phyloP scores from a whole-genome alignment of 2,888 invertebrate species.

The Acanthopleura granulata region DNA sequence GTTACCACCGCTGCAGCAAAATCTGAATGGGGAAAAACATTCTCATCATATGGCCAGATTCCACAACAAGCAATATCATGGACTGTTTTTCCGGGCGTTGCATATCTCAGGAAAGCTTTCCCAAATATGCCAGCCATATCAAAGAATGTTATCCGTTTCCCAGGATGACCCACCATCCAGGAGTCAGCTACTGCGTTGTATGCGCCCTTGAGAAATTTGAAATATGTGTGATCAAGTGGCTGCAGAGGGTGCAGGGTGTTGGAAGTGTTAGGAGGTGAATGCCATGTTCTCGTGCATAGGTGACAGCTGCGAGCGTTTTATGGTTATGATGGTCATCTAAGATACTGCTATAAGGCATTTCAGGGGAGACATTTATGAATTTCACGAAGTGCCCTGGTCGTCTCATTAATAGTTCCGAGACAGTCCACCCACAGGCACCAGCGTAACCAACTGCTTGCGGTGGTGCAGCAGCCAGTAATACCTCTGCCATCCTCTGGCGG shows the following conservation, averaged over 20 bases:
- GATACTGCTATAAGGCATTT: constrained; percentile 53
- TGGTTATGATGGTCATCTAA: constrained; percentile 64
- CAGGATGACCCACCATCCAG: constrained; percentile 39
- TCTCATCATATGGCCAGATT: constrained; percentile 25
- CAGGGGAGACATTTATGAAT: constrained; percentile 39
- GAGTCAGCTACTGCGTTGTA: constrained; percentile 34
- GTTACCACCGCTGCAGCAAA: constrained; percentile 25
- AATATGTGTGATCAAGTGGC: constrained; percentile 44
- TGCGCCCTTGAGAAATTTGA: constrained; percentile 40
- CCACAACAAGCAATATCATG: constrained; percentile 26
- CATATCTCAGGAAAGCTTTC: constrained; percentile 34
- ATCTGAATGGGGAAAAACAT: constrained; percentile 32
- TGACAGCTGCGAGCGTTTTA: constrained; percentile 50
- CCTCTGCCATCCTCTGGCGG: constrained; percentile 50
- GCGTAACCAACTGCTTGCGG: constrained; percentile 50
- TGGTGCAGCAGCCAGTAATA: constrained; percentile 54
- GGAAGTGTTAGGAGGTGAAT: constrained; percentile 63
- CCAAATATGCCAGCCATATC: constrained; percentile 35
- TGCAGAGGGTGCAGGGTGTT: constrained; percentile 63
- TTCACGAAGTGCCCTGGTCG: constrained; percentile 67
- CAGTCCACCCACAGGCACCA: constrained; percentile 57
- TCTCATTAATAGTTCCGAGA: constrained; percentile 36
- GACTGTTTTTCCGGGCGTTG: constrained; percentile 25
- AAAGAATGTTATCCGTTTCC: constrained; percentile 31
- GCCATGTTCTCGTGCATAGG: constrained; percentile 53